Conservation (phyloP, 2,797 vertebrate species). For the Hephaestus fuliginosus region DNA sequence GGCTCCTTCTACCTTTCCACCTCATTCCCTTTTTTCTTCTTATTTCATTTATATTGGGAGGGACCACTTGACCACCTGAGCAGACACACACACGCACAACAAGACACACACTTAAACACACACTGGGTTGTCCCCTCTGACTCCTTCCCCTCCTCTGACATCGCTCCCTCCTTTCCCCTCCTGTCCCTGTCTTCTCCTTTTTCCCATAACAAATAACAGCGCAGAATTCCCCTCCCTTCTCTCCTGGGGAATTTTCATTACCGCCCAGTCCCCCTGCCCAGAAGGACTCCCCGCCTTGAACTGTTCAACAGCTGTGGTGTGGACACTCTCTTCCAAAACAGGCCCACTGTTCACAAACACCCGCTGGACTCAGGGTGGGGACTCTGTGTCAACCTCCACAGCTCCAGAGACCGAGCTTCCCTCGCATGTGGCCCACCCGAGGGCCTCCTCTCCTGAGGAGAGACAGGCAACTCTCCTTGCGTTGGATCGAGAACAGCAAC, state of each 20-base stretch:
- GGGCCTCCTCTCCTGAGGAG: slow-evolving; percentile 62
- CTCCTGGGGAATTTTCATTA: slow-evolving; percentile 86
- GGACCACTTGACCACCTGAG: slow-evolving; percentile 81
- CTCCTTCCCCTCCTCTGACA: slow-evolving; percentile 69
- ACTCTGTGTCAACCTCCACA: slow-evolving; percentile 78
- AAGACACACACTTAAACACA: slow-evolving; percentile 35
- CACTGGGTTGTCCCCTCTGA: slow-evolving; percentile 57
- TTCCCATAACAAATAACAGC: slow-evolving; percentile 88
- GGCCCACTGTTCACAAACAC: slow-evolving; percentile 83
- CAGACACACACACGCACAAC: slow-evolving; percentile 34
- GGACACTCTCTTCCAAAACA: slow-evolving; percentile 82
- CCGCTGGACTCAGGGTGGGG: slow-evolving; percentile 74
- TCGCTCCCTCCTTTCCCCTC: slow-evolving; percentile 66
- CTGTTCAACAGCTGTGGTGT: slow-evolving; percentile 85
- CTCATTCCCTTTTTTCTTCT: slow-evolving; percentile 54
- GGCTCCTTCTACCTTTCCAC: slow-evolving; percentile 57
- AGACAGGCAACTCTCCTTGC: slow-evolving; percentile 39
- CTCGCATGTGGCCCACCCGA: slow-evolving; percentile 63
- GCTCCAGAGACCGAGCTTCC: slow-evolving; percentile 62
- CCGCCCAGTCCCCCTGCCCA: slow-evolving; percentile 82
- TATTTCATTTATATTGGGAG: slow-evolving; percentile 69
- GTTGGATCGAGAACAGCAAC: slow-evolving; percentile 52
- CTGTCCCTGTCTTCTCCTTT: slow-evolving; percentile 83
- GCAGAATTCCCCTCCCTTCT: slow-evolving; percentile 84
- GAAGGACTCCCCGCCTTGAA: slow-evolving; percentile 84